These are phyloP conservation scores for Mormyrus iriodes DNA, from an alignment of 2,113 vertebrate species.

Conservation along the genomic window DNA sequence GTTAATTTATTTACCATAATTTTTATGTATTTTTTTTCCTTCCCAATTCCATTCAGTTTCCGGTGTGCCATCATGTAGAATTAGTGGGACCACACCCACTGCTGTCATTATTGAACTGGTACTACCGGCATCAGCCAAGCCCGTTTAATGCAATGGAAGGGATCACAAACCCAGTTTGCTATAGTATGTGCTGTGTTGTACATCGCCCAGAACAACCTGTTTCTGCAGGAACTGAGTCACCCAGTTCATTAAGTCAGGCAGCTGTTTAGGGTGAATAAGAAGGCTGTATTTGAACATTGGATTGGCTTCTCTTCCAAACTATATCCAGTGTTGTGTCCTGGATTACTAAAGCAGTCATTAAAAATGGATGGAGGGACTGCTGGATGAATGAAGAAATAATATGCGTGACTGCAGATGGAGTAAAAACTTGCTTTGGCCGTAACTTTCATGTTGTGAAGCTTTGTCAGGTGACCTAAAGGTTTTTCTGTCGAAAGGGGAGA, in stretches of 20 bases:
- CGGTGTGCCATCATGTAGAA: slow-evolving; percentile 64
- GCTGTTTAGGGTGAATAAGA: neutral
- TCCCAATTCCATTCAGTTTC: slow-evolving; percentile 47
- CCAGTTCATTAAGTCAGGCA: neutral
- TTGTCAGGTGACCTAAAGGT: neutral
- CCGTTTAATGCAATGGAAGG: neutral
- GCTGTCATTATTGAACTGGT: slow-evolving; percentile 55
- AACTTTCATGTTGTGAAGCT: neutral
- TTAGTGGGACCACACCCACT: slow-evolving; percentile 66
- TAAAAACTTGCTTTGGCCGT: neutral
- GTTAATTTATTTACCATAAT: slow-evolving; percentile 22
- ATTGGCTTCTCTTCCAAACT: neutral
- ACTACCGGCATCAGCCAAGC: neutral
- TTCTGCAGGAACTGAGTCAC: neutral
- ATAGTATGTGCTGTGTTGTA: neutral
- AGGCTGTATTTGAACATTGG: neutral
- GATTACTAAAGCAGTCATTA: neutral
- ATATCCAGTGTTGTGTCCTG: neutral
- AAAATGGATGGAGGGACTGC: neutral
- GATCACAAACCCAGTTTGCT: neutral
- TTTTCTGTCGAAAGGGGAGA: neutral
- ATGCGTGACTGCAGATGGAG: neutral
- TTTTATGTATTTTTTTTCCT: slow-evolving; percentile 40
- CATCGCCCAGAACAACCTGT: neutral
- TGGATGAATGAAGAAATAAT: neutral